Evolutionary conservation across 2,888 invertebrate genomes (phyloP), one percentile per base, ranked within the genome.

Genomic region (Lampropteryx suffumata): DNA sequence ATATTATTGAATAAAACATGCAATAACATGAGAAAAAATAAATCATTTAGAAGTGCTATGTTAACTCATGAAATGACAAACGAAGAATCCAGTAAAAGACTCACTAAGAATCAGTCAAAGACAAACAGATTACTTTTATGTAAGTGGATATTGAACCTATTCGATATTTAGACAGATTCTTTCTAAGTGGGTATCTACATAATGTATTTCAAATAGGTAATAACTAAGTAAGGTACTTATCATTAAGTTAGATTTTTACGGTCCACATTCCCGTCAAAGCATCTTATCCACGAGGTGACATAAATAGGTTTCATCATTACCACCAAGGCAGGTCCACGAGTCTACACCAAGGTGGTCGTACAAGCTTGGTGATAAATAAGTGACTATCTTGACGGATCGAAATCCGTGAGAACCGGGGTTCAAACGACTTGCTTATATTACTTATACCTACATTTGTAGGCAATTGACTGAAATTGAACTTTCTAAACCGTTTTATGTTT

Each of bases 301-400:
- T n/a, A n/a, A n/a, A n/a, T n/a, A n/a, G n/a, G n/a, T 50, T 34
- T 29, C 33, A 17, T 43, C 47, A 37, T 35, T 44, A 36, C 35
- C 36, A 36, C 34, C 29, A 14, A 17, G 40, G 46, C 28, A 28
- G 40, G 27, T 42, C 34, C 27, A 24, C 24, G 24, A 24, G 5
- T 24, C 24, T 34, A 36, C 34, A 27, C 28, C 42, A 12, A 13
- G 52, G 52, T 52, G 52, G 52, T 52, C 75, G 64, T 51, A 5
- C 17, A 17, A 17, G 28, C 29, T 37, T 66, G 69, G 79, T 76
- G 74, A 79, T 81, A 79, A 79, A 79, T 79, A 77, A 71, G 64
- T 63, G 59, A 64, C 71, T 75, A 77, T 77, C 76, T 65, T 65
- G 67, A 72, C 67, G 67, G 67, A 73, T 67, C 70, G 69, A 67